Conservation (phyloP, 2,797 vertebrate species). For the Chelon auratus region DNA sequence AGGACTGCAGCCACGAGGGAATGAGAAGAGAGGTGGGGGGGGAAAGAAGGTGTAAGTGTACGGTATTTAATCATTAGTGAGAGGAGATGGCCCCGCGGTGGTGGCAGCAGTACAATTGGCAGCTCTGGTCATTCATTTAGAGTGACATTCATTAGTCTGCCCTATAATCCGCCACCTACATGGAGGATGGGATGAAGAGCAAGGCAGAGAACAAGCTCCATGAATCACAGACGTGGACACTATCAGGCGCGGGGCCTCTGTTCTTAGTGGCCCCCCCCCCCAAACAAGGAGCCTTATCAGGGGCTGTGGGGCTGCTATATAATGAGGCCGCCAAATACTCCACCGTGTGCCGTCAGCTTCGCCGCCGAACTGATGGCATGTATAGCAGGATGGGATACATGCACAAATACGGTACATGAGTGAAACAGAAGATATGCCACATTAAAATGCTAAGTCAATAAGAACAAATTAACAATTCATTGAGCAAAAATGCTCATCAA, state of each 20-base stretch:
- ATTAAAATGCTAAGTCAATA: not conserved
- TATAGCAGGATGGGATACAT: not conserved
- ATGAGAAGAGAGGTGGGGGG: conserved; percentile 1
- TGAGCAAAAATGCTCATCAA: not conserved
- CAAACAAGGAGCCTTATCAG: conserved; percentile 45
- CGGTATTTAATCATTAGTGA: conserved; percentile 66
- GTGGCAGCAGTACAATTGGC: conserved; percentile 45
- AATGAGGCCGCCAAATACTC: conserved; percentile 58
- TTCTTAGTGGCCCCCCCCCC: conserved; percentile 10
- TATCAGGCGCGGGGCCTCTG: conserved; percentile 38
- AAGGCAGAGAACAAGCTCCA: conserved; percentile 39
- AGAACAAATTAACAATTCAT: not conserved
- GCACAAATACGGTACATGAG: not conserved
- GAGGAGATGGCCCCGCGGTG: conserved; percentile 40
- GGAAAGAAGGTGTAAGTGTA: conserved; percentile 36
- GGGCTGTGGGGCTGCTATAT: conserved; percentile 37
- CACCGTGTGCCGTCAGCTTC: conserved; percentile 4
- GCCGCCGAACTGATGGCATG: conserved; percentile 23
- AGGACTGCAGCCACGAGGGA: conserved; percentile 32
- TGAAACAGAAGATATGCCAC: not conserved
- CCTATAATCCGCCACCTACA: conserved; percentile 63
- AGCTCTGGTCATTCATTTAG: conserved; percentile 66
- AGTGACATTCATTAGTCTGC: conserved; percentile 71
- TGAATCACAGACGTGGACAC: conserved; percentile 64
- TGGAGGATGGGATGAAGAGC: conserved; percentile 53